A percentile compares a stretch with the other conserved stretches of the same genome.
These are phyloP conservation scores for Synergus gifuensis DNA, from an alignment of 2,888 invertebrate genomes.

Conservation along the genomic window DNA sequence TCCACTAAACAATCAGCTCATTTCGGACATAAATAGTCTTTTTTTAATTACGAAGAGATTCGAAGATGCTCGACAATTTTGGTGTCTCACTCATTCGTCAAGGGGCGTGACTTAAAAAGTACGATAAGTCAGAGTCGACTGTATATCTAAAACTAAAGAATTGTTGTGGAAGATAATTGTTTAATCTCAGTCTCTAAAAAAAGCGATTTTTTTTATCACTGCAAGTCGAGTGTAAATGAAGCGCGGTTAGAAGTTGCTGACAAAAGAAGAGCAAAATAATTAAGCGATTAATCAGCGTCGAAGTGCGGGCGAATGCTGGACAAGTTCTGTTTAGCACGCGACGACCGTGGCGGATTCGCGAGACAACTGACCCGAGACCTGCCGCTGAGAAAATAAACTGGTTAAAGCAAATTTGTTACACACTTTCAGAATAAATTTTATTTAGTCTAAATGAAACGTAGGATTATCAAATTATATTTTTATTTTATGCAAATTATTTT, in stretches of 20 bases:
- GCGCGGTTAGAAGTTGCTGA: constrained; percentile 21
- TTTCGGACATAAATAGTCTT: too few species aligned
- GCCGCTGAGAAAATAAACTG: constrained; percentile 15
- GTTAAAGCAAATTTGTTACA: constrained; percentile 17
- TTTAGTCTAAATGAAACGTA: constrained; percentile 18
- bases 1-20: too few species aligned
- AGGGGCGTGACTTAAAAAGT: too few species aligned
- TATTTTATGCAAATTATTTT: neutral
- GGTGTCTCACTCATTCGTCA: too few species aligned
- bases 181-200: too few species aligned
- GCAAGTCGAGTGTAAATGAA: too few species aligned
- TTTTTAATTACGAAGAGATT: too few species aligned
- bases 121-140: too few species aligned
- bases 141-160: too few species aligned
- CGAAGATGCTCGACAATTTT: too few species aligned
- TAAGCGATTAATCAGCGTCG: constrained; percentile 64
- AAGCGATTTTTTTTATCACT: too few species aligned
- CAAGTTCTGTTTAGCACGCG: constrained; percentile 60
- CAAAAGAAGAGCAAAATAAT: constrained; percentile 60
- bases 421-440: constrained; percentile 42
- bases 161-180: too few species aligned
- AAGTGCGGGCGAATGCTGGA: constrained; percentile 47
- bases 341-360: constrained; percentile 52
- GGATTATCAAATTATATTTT: neutral
- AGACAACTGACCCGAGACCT: constrained; percentile 51